Evolutionary conservation across 2,113 vertebrate genomes (phyloP).

Genomic region (Furnarius figulus): DNA sequence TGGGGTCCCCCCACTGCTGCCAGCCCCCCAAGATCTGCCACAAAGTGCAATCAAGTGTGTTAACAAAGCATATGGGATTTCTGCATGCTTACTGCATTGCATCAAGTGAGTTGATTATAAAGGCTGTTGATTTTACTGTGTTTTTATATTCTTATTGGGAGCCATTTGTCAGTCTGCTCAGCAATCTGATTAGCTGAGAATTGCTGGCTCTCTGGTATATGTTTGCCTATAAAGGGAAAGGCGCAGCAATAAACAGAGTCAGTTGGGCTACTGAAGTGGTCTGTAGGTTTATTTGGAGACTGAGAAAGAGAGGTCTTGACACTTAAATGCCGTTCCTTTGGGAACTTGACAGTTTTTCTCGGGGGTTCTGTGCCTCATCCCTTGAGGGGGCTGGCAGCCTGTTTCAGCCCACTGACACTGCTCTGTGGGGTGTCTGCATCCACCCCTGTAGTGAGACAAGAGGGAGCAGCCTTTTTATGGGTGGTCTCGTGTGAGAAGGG

Average conservation of each 20-base stretch:
- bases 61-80: not conserved
- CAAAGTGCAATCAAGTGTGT: not conserved
- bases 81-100: not conserved
- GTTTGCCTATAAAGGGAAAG: conserved; percentile 26
- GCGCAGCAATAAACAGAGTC: not conserved
- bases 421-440: not conserved
- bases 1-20: not conserved
- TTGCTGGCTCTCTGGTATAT: conserved; percentile 23
- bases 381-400: not conserved
- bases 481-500: not conserved
- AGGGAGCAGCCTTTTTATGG: not conserved
- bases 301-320: not conserved
- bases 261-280: not conserved
- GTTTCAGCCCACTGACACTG: not conserved
- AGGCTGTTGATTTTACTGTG: not conserved
- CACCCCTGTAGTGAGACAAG: not conserved
- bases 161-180: not conserved
- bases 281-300: not conserved
- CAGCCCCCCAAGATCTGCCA: not conserved
- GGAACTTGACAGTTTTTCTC: accelerated
- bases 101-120: not conserved
- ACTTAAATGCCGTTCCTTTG: not conserved
- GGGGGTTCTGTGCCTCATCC: not conserved
- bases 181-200: conserved; percentile 32
- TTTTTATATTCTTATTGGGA: conserved; percentile 35